Percentiles rank a stretch among this genome's conserved stretches.
Evolutionary conservation across 2,797 vertebrate genomes (phyloP).

Genomic region (Sebastes itinus): DNA sequence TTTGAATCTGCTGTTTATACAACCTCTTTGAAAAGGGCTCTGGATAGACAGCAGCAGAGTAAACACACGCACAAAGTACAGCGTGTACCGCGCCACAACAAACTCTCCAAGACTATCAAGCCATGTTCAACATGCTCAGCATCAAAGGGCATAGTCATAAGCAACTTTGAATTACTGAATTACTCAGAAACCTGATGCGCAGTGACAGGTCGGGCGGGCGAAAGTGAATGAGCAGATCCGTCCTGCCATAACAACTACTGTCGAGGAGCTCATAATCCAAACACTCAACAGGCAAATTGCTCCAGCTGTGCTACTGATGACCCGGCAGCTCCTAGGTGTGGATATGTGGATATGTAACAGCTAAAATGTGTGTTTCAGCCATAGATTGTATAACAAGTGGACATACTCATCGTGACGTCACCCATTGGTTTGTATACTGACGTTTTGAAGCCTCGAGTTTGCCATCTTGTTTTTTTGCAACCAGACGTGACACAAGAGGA

Average conservation of each 20-base stretch:
- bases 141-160: slow-evolving; percentile 47
- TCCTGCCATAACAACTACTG: slow-evolving; percentile 39
- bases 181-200: slow-evolving; percentile 36
- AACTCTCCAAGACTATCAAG: slow-evolving; percentile 47
- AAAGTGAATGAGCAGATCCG: slow-evolving; percentile 33
- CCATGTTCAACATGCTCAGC: slow-evolving; percentile 44
- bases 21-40: slow-evolving; percentile 49
- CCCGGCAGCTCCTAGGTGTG: slow-evolving; percentile 46
- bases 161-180: slow-evolving; percentile 34
- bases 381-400: no score
- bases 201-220: slow-evolving; percentile 28
- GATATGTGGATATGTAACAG: not conserved
- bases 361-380: not conserved
- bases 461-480: no score
- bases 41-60: slow-evolving; percentile 59
- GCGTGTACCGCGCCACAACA: slow-evolving; percentile 57
- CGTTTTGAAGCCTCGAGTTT: no score
- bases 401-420: no score
- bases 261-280: slow-evolving; percentile 41
- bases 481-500: no score
- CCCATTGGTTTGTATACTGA: no score
- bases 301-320: slow-evolving; percentile 53
- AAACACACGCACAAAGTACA: slow-evolving; percentile 64
- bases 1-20: slow-evolving; percentile 62
- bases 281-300: slow-evolving; percentile 28